Evolutionary conservation across 2,797 vertebrate genomes (phyloP).

Genomic region (Acipenser transmontanus): DNA sequence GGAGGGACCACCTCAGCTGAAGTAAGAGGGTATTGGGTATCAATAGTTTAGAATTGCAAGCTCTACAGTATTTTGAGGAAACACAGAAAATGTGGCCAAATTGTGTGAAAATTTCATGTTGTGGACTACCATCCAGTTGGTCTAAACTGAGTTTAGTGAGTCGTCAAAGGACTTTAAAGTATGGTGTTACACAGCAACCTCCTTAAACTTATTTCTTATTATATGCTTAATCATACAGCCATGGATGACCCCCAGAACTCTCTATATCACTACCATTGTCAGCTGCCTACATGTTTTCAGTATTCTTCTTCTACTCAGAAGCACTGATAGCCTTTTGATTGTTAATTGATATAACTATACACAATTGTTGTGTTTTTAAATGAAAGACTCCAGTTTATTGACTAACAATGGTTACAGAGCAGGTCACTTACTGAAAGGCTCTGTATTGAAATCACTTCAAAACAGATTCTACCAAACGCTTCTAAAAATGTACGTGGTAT

Average conservation of each 20-base stretch:
- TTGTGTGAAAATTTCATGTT: too few species aligned
- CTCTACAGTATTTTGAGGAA: too few species aligned
- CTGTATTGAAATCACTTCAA: neutral
- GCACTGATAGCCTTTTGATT: constrained; percentile 65
- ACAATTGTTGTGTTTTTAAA: constrained; percentile 49
- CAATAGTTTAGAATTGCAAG: too few species aligned
- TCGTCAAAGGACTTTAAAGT: too few species aligned
- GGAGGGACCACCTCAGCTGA: neutral
- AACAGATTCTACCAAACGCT: neutral
- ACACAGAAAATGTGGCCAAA: too few species aligned
- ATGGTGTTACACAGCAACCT: too few species aligned
- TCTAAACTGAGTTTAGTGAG: too few species aligned
- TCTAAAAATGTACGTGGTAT: too few species aligned
- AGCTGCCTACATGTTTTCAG: constrained; percentile 33
- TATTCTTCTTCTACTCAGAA: constrained; percentile 51
- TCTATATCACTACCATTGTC: constrained; percentile 54
- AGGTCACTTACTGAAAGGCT: constrained; percentile 27
- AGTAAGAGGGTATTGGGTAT: neutral
- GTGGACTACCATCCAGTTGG: too few species aligned
- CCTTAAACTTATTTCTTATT: too few species aligned
- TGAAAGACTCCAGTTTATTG: constrained; percentile 44
- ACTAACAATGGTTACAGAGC: constrained; percentile 35
- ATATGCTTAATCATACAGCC: constrained; percentile 7
- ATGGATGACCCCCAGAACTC: constrained; percentile 50
- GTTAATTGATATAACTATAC: constrained; percentile 49